These are phyloP conservation scores for Ochropleura leucogaster DNA, from an alignment of 2,888 invertebrate species.

Conservation along the genomic window DNA sequence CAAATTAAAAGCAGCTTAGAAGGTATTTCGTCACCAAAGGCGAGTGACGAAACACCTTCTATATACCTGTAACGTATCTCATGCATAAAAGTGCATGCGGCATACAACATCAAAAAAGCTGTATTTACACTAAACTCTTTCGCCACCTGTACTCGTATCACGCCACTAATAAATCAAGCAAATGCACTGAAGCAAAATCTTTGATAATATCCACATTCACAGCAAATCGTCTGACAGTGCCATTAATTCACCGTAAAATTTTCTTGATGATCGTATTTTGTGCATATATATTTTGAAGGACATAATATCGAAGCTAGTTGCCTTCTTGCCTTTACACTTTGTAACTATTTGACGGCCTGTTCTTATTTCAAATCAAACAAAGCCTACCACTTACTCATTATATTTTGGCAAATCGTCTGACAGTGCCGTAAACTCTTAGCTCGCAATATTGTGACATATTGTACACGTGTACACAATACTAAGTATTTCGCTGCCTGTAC, in stretches of 20 bases:
- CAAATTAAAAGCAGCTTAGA: not conserved
- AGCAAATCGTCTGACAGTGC: slow-evolving; percentile 76
- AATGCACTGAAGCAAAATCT: slow-evolving; percentile 20
- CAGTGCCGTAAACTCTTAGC: slow-evolving; percentile 84
- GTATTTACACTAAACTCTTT: not conserved
- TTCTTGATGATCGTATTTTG: not conserved
- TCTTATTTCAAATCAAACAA: not conserved
- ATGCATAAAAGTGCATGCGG: not conserved
- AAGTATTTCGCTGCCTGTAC: slow-evolving; percentile 8
- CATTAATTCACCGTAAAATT: slow-evolving; percentile 77
- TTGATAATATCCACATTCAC: slow-evolving; percentile 83
- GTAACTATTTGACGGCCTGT: slow-evolving; percentile 2
- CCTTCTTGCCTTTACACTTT: not conserved
- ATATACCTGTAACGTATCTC: not conserved
- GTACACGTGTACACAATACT: not conserved
- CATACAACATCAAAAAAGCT: not conserved
- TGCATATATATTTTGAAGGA: not conserved
- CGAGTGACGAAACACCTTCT: too few species aligned
- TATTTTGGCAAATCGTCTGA: slow-evolving; percentile 74
- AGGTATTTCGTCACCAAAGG: not conserved
- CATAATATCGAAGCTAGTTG: not conserved
- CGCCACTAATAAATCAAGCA: not conserved
- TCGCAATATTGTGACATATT: slow-evolving; percentile 89
- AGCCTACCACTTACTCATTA: slow-evolving; percentile 38
- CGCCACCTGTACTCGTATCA: not conserved